Base-by-base conservation (phyloP, 2,797 vertebrate genomes). In the Coranthus polyacanthus region DNA sequence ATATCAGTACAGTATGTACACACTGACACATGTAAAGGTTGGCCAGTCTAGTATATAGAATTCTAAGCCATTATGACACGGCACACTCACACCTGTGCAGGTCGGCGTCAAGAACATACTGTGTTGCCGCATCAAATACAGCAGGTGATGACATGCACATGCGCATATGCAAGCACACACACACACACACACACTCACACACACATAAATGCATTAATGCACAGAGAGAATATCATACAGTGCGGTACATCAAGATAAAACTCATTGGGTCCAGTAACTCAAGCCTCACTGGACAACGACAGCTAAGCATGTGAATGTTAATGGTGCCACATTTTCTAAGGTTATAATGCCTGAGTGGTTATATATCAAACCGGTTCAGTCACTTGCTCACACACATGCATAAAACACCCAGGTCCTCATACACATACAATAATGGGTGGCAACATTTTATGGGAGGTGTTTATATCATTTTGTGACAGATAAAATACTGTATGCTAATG, bases 241-340 rank as follows among this genome's bases (percentile, higher is more conserved):
- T 38, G 34, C 15, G n/a, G 22, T 39, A 24, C 22, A 29, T 43
- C 5, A 51, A 59, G 39, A 60, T 59, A n/a, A 59, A 43, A 60
- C 10, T 36, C 65, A 38, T 16, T 29, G 45, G 63, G 8, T 38
- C 77, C 51, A 59, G 20, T 67, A 68, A 49, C 26, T 77, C 58
- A 56, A 65, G 49, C 52, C 29, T 68, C 57, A 21, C 38, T 5
- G 10, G 34, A 52, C 57, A 45, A 69, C 50, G 51, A 56, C 67
- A 46, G 58, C 59, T 57, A 46, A 13, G 56, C 51, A 57, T 72
- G 66, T 29, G 69, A 43, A 63, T 44, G 56, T 75, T 76, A 60
- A 75, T 53, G 21, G 49, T 32, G 46, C 21, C 62, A 74, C 65
- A 68, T 68, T 64, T 46, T 4, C 57, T 24, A 22, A 52, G 34